Base-by-base conservation (phyloP, 2,797 vertebrate genomes). In the Clarias pachynema region DNA sequence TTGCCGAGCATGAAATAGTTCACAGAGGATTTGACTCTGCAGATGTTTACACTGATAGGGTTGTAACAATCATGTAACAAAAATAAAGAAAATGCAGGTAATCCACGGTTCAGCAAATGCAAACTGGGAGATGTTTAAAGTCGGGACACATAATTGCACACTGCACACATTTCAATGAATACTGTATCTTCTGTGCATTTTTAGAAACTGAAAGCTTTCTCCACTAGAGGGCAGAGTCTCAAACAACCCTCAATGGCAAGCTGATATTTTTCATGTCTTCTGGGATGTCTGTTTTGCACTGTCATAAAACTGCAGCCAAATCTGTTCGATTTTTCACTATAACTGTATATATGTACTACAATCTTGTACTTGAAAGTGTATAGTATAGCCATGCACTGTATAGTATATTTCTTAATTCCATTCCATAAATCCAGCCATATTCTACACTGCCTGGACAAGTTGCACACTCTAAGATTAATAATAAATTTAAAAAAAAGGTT, bases 181-280 rank as follows among this genome's bases (percentile, higher is more conserved):
- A n/a, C 6, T 31, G 26, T 31, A 72, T n/a, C 69, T 72, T 44
- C 3, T 31, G 26, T 1, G 16, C n/a, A 56, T 79, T 65, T 63
- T 26, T 79, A 79, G 37, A 24, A 70, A 16, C 16, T 26, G 20
- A 79, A 65, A 10, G 6, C 0, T 49, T 18, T 63, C 26, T 29
- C 78, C 60, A 65, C 78, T 65, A 65, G 60, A 80, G 60, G 60
- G 78, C 78, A 80, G 59, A 79, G n/a, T 24, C 37, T 5, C 44
- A 44, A 18, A 63, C 1, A 62, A 16, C 14, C 14, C 31, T 18
- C 14, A 40, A 5, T 62, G 31, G 24, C 20, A 59, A 16, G 20
- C 40, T 40, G 6, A 62, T 34, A 37, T 31, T 18, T 53, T 18
- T 53, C n/a, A 16, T 10, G 6, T 8, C 74, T 62, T 37, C 12